Conservation (phyloP, 2,888 invertebrate species). For the Gymnoscelis rufifasciata region DNA sequence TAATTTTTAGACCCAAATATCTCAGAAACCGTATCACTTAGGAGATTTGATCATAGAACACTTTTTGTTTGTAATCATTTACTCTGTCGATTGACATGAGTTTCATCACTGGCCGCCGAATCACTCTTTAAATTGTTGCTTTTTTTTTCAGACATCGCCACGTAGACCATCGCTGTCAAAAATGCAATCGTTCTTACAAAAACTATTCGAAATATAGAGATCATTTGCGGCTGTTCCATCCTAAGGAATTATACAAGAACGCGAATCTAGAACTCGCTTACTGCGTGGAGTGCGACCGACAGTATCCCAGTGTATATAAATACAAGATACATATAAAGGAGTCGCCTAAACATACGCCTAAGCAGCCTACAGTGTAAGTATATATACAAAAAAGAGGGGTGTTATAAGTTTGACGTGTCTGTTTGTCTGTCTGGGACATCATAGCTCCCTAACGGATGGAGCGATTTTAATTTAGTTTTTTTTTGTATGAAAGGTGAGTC, state of each 20-base stretch:
- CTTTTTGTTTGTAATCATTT: too few species aligned
- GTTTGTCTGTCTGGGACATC: too few species aligned
- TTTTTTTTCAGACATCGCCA: conserved; percentile 12
- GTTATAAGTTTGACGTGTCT: too few species aligned
- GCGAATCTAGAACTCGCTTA: conserved; percentile 45
- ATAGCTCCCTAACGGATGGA: too few species aligned
- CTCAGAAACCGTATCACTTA: too few species aligned
- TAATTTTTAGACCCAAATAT: too few species aligned
- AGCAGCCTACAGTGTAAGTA: conserved; percentile 34
- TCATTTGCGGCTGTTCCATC: conserved; percentile 41
- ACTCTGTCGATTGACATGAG: too few species aligned
- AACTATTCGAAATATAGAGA: conserved; percentile 34
- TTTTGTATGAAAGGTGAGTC: too few species aligned
- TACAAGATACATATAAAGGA: conserved; percentile 48
- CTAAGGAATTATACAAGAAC: conserved; percentile 32
- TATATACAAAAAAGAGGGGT: too few species aligned
- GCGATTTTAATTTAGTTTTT: too few species aligned
- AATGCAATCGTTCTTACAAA: conserved; percentile 16
- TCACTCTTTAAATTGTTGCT: background rate
- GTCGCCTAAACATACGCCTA: conserved; percentile 42
- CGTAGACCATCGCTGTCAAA: conserved; percentile 14
- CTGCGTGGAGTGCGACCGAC: conserved; percentile 59
- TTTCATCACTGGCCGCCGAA: too few species aligned
- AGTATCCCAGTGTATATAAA: conserved; percentile 41
- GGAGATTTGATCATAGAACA: too few species aligned